These are phyloP conservation scores for Oxyruncus cristatus DNA, from an alignment of 2,113 vertebrate genomes.

Conservation along the genomic window DNA sequence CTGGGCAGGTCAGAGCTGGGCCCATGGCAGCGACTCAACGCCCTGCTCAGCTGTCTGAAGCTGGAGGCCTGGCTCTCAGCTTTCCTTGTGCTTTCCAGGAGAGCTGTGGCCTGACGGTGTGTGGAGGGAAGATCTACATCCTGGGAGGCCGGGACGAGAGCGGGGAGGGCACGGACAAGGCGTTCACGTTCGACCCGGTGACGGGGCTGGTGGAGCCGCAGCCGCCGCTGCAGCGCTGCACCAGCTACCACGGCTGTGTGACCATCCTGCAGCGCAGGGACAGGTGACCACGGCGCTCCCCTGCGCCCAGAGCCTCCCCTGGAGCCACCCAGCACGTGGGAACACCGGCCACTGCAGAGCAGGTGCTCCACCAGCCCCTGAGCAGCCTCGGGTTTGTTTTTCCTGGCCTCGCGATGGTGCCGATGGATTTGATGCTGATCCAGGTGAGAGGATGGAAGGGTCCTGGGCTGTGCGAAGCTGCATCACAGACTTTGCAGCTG, in stretches of 20 bases:
- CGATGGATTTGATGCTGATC: not conserved
- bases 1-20: not conserved
- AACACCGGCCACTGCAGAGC: not conserved
- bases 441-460: not conserved
- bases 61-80: not conserved
- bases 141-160: slow-evolving; percentile 75
- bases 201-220: slow-evolving; percentile 59
- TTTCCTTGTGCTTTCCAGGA: slow-evolving; percentile 68
- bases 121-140: slow-evolving; percentile 76
- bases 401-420: not conserved
- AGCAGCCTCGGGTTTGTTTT: not conserved
- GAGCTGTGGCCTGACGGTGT: slow-evolving; percentile 77
- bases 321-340: not conserved
- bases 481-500: not conserved
- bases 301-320: not conserved
- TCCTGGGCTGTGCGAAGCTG: not conserved
- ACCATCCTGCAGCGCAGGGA: slow-evolving; percentile 72
- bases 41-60: not conserved
- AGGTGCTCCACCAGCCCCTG: not conserved
- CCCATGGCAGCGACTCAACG: not conserved
- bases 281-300: not conserved
- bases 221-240: slow-evolving; percentile 64
- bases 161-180: slow-evolving; percentile 64
- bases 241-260: slow-evolving; percentile 80
- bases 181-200: slow-evolving; percentile 67